A percentile compares a stretch with the other conserved stretches of the same genome.
Conservation (phyloP, 2,888 invertebrate genomes). For the Cremastobaeus sp. region DNA sequence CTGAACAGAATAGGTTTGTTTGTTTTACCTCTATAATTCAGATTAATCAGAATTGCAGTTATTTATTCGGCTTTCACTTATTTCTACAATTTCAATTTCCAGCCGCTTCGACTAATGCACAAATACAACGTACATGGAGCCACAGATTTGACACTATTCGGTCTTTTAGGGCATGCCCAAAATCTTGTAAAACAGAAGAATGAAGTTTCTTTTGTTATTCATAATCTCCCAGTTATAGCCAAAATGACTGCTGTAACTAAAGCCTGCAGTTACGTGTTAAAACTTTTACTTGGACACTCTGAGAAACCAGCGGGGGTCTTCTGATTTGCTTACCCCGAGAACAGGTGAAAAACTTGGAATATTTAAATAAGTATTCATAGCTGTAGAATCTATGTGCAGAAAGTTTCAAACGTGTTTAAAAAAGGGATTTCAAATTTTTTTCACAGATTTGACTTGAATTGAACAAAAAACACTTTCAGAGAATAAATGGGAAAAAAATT, state of each 20-base stretch:
- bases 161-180: constrained; percentile 89
- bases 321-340: constrained; percentile 76
- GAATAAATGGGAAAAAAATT: no score
- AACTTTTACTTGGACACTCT: constrained; percentile 85
- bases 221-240: constrained; percentile 88
- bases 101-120: constrained; percentile 89
- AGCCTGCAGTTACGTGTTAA: constrained; percentile 85
- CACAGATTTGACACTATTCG: constrained; percentile 92
- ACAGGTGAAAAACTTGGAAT: no score
- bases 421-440: no score
- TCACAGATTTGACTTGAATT: no score
- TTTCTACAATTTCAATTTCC: constrained; percentile 61
- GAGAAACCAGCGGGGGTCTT: constrained; percentile 86
- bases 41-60: no score
- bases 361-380: no score
- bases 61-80: no score
- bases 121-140: constrained; percentile 90
- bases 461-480: no score
- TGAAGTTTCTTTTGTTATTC: constrained; percentile 87
- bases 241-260: constrained; percentile 88
- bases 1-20: constrained; percentile 84
- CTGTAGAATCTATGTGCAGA: no score
- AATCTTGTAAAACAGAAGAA: constrained; percentile 87
- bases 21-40: no score
- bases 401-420: no score